Base-by-base conservation (phyloP, 2,113 vertebrate genomes). In the human (Homo sapiens) region DNA sequence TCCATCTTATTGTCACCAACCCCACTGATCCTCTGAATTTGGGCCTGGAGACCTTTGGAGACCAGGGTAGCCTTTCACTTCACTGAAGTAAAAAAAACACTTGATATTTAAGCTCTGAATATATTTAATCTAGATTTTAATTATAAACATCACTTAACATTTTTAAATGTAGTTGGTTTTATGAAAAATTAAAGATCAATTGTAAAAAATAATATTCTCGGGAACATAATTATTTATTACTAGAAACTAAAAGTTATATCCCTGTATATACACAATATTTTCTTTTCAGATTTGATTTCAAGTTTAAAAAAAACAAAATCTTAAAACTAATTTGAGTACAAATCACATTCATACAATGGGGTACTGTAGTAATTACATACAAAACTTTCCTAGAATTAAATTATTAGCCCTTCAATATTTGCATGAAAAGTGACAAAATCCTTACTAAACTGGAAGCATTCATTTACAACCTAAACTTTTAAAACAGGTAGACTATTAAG, bases 341-440 rank as follows among this genome's bases (percentile, higher is more conserved):
- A 98, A 85, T 79, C 85, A 96, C 75, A 98, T 93, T 92, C 59
- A 93, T 97, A 98, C 89, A 98, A 97, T 76, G 98, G 90, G 94
- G 95, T 93, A 97, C 59, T 98, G 73, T 97, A 98, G 97, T 97
- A 97, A 97, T 57, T 97, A 93, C 96, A 97, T 97, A 96, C 88
- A 98, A 97, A 68, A 85, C 96, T 98, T 97, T 97, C 90, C 66
- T 87, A 92, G 64, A 72, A 93, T 96, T 97, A 95, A 97, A 97
- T 95, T 43, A 96, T 93, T 95, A 98, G 96, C 95, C 96, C 96
- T 98, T 98, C 97, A 98, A 87, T 98, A 98, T 98, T 98, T 98
- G 97, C 97, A 98, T 96, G 97, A 94, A 98, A 97, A 97, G 89
- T 96, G 83, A 98, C 94, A 98, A 85, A 92, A 97, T 97, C 95